Base-by-base conservation (phyloP, 2,888 invertebrate species). In the Anorthoa munda region DNA sequence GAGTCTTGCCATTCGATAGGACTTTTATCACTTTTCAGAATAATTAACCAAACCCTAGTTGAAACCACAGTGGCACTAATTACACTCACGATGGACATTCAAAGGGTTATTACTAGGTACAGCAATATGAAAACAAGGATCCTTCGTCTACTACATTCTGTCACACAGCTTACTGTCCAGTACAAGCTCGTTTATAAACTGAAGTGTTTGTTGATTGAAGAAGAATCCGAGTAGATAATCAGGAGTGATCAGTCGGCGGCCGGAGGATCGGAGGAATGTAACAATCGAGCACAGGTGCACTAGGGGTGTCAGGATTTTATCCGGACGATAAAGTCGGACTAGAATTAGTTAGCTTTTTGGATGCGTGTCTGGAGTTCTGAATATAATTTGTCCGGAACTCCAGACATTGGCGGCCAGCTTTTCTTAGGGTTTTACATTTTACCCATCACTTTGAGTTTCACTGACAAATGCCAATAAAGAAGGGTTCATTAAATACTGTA, bases 201-300 rank as follows among this genome's bases (percentile, higher is more conserved):
- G 72, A 79, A 81, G 82, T 85, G 82, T 83, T 85, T 84, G 85
- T 87, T 86, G 89, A 89, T 86, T 86, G 89, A 89, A 90, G 89
- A 89, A 88, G 90, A 90, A 92, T 91, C 88, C 90, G 81, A 87
- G 85, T 81, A 85, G 90, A 89, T 91, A 90, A 90, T 91, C 82
- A 83, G 82, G 74, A 86, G 84, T 78, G 72, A 82, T 81, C 86
- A 87, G 83, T 85, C 82, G 84, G 63, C 77, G 56, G 55, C 53
- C 83, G 84, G 80, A 81, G 84, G 67, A 71, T 75, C 84, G 68
- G 82, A 83, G 92, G 93, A 93, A 93, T 93, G 92, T 87, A 91
- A 93, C 91, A 93, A 93, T 91, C 91, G 91, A 61, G 84, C 90
- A 94, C 95, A 95, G 95, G 95, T 95, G 95, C 91, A 86, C 60